Conservation (phyloP, 2,888 invertebrate species). For the Amiota mariae region DNA sequence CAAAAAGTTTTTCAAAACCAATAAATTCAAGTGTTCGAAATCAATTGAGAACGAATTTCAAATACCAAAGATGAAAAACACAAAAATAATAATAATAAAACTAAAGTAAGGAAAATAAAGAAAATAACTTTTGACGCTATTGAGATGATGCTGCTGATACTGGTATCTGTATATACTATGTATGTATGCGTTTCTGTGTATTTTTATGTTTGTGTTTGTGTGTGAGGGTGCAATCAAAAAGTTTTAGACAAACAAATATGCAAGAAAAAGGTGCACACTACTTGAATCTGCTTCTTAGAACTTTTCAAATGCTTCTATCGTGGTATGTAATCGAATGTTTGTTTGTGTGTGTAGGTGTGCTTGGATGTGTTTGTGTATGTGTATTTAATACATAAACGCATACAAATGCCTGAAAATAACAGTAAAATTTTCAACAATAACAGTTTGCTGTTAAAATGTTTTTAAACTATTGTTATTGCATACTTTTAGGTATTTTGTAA, state of each 20-base stretch:
- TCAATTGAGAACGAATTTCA: conserved; percentile 64
- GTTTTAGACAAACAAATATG: conserved; percentile 23
- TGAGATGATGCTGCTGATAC: not conserved
- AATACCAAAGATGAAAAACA: conserved; percentile 41
- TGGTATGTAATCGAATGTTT: conserved; percentile 19
- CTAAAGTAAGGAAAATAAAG: conserved; percentile 28
- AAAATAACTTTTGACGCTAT: conserved; percentile 36
- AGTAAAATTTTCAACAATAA: conserved; percentile 40
- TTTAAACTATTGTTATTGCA: conserved; percentile 60
- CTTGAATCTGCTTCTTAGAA: conserved; percentile 4
- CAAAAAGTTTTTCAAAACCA: conserved; percentile 61
- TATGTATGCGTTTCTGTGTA: not conserved
- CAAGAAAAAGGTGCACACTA: conserved; percentile 13
- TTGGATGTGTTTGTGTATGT: conserved; percentile 39
- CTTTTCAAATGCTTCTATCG: not conserved
- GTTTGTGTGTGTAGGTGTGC: conserved; percentile 38
- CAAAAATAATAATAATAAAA: conserved; percentile 30
- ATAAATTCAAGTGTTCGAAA: conserved; percentile 65
- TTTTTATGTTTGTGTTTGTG: not conserved
- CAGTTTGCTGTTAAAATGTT: conserved; percentile 50
- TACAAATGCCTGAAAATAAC: conserved; percentile 33
- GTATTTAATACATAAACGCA: conserved; percentile 7
- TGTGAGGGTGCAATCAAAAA: conserved; percentile 14
- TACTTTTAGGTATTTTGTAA: conserved; percentile 32
- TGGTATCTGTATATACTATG: not conserved